Conservation (phyloP, 1,140 invertebrate species). For the Drosophila neocordata region DNA sequence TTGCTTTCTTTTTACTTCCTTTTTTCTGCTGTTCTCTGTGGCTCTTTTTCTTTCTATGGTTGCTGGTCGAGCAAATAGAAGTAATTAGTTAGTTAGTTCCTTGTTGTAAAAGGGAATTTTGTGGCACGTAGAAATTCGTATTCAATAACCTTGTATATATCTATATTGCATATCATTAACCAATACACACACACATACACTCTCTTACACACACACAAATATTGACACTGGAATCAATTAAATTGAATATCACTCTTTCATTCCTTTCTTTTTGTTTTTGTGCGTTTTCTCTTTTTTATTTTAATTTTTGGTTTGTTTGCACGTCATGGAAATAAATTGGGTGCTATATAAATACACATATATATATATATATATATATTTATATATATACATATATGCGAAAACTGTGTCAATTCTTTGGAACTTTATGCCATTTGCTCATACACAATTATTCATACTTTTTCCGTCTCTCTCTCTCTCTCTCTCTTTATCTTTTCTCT, state of each 20-base stretch:
- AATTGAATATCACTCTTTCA: conserved; percentile 47
- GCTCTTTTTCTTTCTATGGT: not conserved
- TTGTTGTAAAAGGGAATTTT: not conserved
- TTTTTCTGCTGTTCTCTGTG: not conserved
- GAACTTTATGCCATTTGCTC: conserved; percentile 5
- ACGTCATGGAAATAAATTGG: conserved; percentile 48
- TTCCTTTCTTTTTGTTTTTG: conserved; percentile 34
- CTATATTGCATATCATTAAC: conserved; percentile 53
- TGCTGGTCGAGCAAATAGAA: not conserved
- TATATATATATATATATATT: not conserved
- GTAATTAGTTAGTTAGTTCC: conserved; percentile 3
- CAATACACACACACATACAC: conserved; percentile 26
- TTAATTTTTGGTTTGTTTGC: conserved; percentile 38
- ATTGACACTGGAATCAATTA: conserved; percentile 61
- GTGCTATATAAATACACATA: too few relatives aligned
- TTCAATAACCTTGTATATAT: conserved; percentile 55
- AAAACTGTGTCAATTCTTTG: conserved; percentile 3
- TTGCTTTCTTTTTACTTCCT: not conserved
- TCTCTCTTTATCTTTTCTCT: not conserved
- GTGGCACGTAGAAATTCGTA: not conserved
- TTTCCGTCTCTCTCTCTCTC: not conserved
- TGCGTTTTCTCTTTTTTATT: conserved; percentile 25
- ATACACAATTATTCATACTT: conserved; percentile 3
- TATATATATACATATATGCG: too few relatives aligned
- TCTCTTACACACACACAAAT: conserved; percentile 32